Evolutionary conservation across 2,888 invertebrate genomes (phyloP).

Genomic region (Macrophya alboannulata): DNA sequence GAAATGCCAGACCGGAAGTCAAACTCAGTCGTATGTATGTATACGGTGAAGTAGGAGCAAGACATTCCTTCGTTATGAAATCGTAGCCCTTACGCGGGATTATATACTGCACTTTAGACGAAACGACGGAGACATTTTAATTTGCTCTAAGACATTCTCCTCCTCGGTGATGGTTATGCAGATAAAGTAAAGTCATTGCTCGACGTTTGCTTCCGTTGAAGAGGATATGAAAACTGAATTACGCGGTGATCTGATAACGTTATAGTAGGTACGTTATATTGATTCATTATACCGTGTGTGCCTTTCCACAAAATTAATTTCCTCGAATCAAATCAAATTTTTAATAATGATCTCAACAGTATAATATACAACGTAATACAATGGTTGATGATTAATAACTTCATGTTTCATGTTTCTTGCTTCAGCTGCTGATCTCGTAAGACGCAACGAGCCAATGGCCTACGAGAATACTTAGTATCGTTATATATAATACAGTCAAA

Average conservation of each 20-base stretch:
- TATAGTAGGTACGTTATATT: neutral
- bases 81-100: slow-evolving; percentile 16
- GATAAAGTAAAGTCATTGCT: neutral
- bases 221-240: slow-evolving; percentile 23
- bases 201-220: slow-evolving; percentile 4
- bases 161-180: neutral
- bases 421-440: slow-evolving; percentile 31
- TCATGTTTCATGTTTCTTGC: neutral
- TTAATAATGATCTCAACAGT: neutral
- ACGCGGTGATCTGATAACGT: neutral
- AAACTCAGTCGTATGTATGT: slow-evolving; percentile 38
- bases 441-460: slow-evolving; percentile 21
- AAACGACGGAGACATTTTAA: slow-evolving; percentile 62
- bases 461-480: slow-evolving; percentile 35
- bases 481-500: slow-evolving; percentile 35
- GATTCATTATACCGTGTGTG: too few species aligned
- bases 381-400: neutral
- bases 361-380: neutral
- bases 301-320: too few species aligned
- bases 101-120: neutral
- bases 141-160: slow-evolving; percentile 65
- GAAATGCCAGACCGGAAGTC: slow-evolving; percentile 39
- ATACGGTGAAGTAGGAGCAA: neutral
- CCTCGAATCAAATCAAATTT: neutral
- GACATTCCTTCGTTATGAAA: slow-evolving; percentile 54